Base-by-base conservation (phyloP, 2,888 invertebrate species). In the Encarsia formosa region DNA sequence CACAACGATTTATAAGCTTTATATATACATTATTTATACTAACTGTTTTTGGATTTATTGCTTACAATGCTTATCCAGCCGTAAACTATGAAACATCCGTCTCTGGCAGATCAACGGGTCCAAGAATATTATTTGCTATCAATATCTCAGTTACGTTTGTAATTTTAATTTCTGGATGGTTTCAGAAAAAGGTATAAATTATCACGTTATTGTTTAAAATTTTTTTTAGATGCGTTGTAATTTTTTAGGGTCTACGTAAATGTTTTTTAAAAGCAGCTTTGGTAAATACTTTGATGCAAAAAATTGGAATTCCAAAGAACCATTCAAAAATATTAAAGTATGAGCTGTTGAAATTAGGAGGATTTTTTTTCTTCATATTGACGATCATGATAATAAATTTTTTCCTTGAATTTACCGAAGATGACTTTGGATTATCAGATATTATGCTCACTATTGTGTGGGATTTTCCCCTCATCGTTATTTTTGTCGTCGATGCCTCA, bases 221-320 rank as follows among this genome's bases (percentile, higher is more conserved):
- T 16, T 11, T 39, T 8, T 18, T 20, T 41, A 11, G 24, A 15
- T 11, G n/a, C 6, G 39, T n/a, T 34, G 13, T 5, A 9, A 19
- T 35, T 26, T 20, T 43, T 15, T 6, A 53, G 53, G 45, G 45
- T 13, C 11, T 53, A 19, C 9, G 5, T 1, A 44, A 37, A 20
- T 53, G 53, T 15, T 43, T 53, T 9, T 1, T 15, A 2, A 22
- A 43, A 23, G 40, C 49, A 13, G 26, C 49, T 3, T 5, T 29
- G 4, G 32, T 24, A 15, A 52, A 39, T 32, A 2, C 31, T 20
- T 8, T 48, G 5, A n/a, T 48, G 19, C 23, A 39, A 32, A 42
- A 48, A 43, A 43, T 52, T 23, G 39, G 43, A 9, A 52, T 52
- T 20, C 39, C 32, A 20, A 52, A 46, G 20, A 20, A 31, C n/a